phyloP scores from a whole-genome alignment of 2,888 invertebrate genomes.

The Zygogramma bicolorata region DNA sequence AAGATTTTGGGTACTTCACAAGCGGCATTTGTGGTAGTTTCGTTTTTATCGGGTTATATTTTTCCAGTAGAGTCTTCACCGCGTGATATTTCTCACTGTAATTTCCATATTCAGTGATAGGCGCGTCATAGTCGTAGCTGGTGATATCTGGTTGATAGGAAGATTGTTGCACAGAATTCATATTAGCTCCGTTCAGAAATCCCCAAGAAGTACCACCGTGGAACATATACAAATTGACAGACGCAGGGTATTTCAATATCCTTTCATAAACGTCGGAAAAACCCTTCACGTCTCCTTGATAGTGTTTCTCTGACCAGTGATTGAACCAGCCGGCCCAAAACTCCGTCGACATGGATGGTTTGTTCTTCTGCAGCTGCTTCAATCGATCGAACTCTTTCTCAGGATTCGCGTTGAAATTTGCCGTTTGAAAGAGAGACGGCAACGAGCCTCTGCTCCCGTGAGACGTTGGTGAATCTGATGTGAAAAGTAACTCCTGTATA shows the following conservation, averaged over 20 bases:
- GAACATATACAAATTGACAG: slow-evolving; percentile 92
- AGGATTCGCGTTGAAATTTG: slow-evolving; percentile 68
- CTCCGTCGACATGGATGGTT: slow-evolving; percentile 70
- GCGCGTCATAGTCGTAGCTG: slow-evolving; percentile 87
- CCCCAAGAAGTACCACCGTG: slow-evolving; percentile 91
- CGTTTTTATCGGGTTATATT: slow-evolving; percentile 49
- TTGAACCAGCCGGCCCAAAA: slow-evolving; percentile 74
- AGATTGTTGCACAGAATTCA: slow-evolving; percentile 38
- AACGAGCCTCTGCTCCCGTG: slow-evolving; percentile 50
- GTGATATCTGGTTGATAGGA: slow-evolving; percentile 58
- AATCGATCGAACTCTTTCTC: slow-evolving; percentile 64
- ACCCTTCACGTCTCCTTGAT: slow-evolving; percentile 44
- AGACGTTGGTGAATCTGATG: slow-evolving; percentile 66
- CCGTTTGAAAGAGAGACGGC: slow-evolving; percentile 49
- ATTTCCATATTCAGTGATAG: slow-evolving; percentile 89
- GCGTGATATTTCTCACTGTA: slow-evolving; percentile 80
- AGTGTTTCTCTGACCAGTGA: slow-evolving; percentile 67
- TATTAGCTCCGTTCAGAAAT: slow-evolving; percentile 68
- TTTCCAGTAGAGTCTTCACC: slow-evolving; percentile 70
- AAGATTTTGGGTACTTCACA: not conserved
- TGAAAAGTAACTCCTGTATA: slow-evolving; percentile 68
- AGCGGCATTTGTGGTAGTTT: slow-evolving; percentile 23
- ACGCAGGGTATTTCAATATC: slow-evolving; percentile 64
- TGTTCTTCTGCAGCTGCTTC: slow-evolving; percentile 64
- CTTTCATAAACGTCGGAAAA: slow-evolving; percentile 43